phyloP scores from a whole-genome alignment of 2,888 invertebrate species.

The Erebia palarica region DNA sequence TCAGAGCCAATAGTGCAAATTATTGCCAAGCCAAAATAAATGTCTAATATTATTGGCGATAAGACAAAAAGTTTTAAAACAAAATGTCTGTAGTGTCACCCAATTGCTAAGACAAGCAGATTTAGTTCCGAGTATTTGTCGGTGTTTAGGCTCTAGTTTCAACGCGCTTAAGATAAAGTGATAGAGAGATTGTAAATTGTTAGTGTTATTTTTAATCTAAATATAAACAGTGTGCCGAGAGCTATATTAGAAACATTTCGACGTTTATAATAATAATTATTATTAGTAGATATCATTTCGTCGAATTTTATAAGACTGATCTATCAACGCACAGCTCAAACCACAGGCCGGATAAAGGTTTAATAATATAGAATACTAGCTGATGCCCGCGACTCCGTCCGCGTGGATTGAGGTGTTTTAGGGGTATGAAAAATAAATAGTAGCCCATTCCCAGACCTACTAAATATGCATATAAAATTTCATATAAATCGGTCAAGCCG shows the following conservation, averaged over 20 bases:
- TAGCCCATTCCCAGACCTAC: no score
- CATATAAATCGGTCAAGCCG: no score
- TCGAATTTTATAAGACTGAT: background rate
- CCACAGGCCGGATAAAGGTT: no score
- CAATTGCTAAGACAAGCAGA: background rate
- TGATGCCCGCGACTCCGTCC: no score
- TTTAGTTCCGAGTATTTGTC: slow-evolving; percentile 2
- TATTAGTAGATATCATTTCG: slow-evolving; percentile 3
- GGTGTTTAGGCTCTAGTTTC: slow-evolving; percentile 5
- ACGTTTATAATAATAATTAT: background rate
- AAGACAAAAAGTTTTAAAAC: background rate
- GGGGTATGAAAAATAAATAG: no score
- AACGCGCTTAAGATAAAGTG: background rate
- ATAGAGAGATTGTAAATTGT: slow-evolving; percentile 3
- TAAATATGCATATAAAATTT: no score
- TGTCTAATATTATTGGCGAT: background rate
- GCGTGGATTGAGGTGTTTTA: no score
- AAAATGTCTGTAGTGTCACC: background rate
- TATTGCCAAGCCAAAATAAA: no score
- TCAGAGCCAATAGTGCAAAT: no score
- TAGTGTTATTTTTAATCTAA: slow-evolving; percentile 11
- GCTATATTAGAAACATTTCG: background rate
- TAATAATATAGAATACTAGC: no score
- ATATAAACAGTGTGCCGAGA: background rate
- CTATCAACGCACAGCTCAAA: no score